A percentile compares a stretch with the other conserved stretches of the same genome.
phyloP scores from a whole-genome alignment of 2,797 vertebrate species.

The Melanotaenia trifasciata region DNA sequence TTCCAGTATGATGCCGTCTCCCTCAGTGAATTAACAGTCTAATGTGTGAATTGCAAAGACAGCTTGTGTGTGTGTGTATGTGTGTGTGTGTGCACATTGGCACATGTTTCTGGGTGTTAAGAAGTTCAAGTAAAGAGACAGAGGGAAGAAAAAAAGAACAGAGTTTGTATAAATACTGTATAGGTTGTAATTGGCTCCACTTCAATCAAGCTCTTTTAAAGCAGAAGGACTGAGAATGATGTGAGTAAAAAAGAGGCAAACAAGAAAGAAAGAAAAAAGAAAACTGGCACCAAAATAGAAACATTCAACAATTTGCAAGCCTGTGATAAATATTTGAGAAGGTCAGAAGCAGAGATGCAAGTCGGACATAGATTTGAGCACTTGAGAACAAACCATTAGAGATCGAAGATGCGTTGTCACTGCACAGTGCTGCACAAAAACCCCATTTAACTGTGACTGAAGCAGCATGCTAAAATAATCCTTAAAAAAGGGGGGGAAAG shows the following conservation, averaged over 20 bases:
- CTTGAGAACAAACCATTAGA: slow-evolving; percentile 60
- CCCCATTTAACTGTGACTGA: slow-evolving; percentile 29
- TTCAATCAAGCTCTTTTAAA: slow-evolving; percentile 80
- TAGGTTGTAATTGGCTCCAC: slow-evolving; percentile 79
- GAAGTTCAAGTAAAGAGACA: slow-evolving; percentile 39
- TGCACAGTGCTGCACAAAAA: slow-evolving; percentile 25
- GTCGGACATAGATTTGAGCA: slow-evolving; percentile 64
- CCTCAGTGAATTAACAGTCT: slow-evolving; percentile 41
- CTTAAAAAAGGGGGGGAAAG: slow-evolving; percentile 30
- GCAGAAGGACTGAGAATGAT: slow-evolving; percentile 71
- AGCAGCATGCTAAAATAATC: slow-evolving; percentile 12
- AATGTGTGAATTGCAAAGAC: slow-evolving; percentile 47
- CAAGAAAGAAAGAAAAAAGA: slow-evolving; percentile 32
- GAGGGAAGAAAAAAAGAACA: background rate
- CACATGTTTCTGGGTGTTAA: slow-evolving; percentile 49
- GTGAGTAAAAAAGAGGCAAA: slow-evolving; percentile 69
- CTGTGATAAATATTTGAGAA: slow-evolving; percentile 77
- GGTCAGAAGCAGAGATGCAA: slow-evolving; percentile 71
- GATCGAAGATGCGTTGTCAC: slow-evolving; percentile 53
- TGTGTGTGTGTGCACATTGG: slow-evolving; percentile 23
- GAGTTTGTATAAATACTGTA: slow-evolving; percentile 75
- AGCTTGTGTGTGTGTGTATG: slow-evolving; percentile 9
- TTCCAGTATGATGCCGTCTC: slow-evolving; percentile 50
- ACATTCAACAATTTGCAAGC: slow-evolving; percentile 72
- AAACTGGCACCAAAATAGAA: slow-evolving; percentile 61